Conservation (phyloP, 2,888 invertebrate genomes). For the Gibbula magus region DNA sequence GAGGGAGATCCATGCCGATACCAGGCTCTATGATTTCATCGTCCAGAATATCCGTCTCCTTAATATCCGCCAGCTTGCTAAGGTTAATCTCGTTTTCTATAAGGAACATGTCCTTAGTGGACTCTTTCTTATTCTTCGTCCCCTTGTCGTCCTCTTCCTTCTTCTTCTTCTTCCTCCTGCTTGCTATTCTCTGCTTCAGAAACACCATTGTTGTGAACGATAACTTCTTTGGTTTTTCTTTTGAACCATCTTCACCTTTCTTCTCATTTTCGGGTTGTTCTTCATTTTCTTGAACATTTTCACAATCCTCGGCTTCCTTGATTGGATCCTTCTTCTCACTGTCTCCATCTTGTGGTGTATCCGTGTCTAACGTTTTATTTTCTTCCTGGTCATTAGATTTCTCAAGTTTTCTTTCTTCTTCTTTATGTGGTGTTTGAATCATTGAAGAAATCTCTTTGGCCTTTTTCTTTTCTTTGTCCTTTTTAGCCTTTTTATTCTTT, state of each 20-base stretch:
- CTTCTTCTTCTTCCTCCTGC: slow-evolving; percentile 16
- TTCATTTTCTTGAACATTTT: not conserved
- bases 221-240: slow-evolving; percentile 31
- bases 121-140: slow-evolving; percentile 27
- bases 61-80: slow-evolving; percentile 53
- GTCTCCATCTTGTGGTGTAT: not conserved
- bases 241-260: not conserved
- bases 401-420: slow-evolving; percentile 9
- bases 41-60: slow-evolving; percentile 57
- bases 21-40: slow-evolving; percentile 53
- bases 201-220: slow-evolving; percentile 37
- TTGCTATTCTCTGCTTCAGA: slow-evolving; percentile 32
- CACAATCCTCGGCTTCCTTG: slow-evolving; percentile 5
- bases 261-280: not conserved
- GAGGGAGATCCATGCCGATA: slow-evolving; percentile 45
- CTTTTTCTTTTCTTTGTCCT: slow-evolving; percentile 29
- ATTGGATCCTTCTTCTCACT: slow-evolving; percentile 21
- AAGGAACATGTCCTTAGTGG: slow-evolving; percentile 44
- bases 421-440: not conserved
- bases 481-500: slow-evolving; percentile 26
- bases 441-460: not conserved
- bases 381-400: not conserved
- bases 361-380: not conserved
- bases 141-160: slow-evolving; percentile 22
- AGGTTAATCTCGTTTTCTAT: slow-evolving; percentile 65